Evolutionary conservation across 1,140 invertebrate species (phyloP), one percentile per base, ranked within the genome.

Genomic region (Sarcophaga bullata): DNA sequence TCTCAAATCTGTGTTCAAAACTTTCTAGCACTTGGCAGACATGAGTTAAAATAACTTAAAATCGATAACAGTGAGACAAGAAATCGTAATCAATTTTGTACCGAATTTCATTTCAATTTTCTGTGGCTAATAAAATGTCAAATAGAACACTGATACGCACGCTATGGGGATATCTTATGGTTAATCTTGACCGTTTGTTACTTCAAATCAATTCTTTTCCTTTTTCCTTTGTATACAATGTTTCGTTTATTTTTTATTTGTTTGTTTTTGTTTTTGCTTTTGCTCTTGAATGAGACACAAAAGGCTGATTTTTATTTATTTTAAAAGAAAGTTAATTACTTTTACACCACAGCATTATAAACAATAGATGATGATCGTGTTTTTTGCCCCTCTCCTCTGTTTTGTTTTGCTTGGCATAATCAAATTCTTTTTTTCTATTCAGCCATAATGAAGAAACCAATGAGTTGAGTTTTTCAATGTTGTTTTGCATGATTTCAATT

Each of bases 301-400:
- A 68, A 68, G 17, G 62, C 19, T 19, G 62, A 68, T 68, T 68
- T 68, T 37, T 68, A 68, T 68, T 68, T 68, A 68, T 68, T 68
- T 68, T 68, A 68, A 68, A 68, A 68, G 62, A 68, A 68, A 68
- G 62, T 68, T 68, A 68, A 68, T 68, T 68, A 68, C 17, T 68
- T 68, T 68, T 68, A 68, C 62, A 68, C 62, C 17, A 25, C 17
- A 68, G 6, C 62, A 68, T 68, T 68, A 68, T 19, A 68, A 19
- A 68, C 62, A 68, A 68, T 68, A 68, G 17, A 68, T 15, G 17
- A 68, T 15, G 25, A 37, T 37, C 25, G 25, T 37, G 25, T 68
- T 68, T 25, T 68, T 68, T 68, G 10, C 19, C 8, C 13, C 50
- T 52, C 13, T 52, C 50, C 50, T 1, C 50, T 52, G 25, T 37